Conservation (phyloP, 2,113 vertebrate genomes). For the Festucalex cinctus region DNA sequence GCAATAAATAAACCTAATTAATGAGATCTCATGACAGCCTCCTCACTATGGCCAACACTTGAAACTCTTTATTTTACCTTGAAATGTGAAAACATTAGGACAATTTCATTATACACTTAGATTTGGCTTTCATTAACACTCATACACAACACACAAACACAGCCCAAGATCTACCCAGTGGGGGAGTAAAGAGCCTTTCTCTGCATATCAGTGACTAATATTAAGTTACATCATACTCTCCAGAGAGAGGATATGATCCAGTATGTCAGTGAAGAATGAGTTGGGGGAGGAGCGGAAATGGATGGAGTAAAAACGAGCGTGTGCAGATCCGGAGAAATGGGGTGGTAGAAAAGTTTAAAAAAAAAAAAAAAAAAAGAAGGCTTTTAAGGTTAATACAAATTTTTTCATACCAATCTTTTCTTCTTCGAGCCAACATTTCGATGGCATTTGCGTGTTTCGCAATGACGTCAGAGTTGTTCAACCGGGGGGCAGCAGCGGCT, state of each 20-base stretch:
- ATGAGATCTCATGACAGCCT: conserved; percentile 54
- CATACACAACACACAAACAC: not conserved
- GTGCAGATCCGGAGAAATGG: not conserved
- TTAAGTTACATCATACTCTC: conserved; percentile 45
- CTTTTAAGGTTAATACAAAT: no score
- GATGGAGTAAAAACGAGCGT: not conserved
- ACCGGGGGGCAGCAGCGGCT: conserved; percentile 3
- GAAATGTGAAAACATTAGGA: conserved; percentile 11
- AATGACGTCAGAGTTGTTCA: conserved; percentile 7
- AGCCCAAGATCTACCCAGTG: conserved; percentile 1
- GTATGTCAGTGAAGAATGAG: conserved; percentile 44
- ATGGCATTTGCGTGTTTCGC: conserved; percentile 8
- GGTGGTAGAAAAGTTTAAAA: no score
- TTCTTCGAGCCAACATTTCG: not conserved
- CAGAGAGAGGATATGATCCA: conserved; percentile 45
- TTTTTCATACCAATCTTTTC: not conserved
- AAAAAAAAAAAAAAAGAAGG: no score
- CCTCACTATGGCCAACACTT: conserved; percentile 22
- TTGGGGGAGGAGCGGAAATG: conserved; percentile 20
- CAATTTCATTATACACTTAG: not conserved
- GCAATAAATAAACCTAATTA: conserved; percentile 31
- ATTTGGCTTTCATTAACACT: not conserved
- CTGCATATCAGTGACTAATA: conserved; percentile 48
- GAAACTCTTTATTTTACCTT: conserved; percentile 29
- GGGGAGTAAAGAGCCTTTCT: not conserved